Base-by-base conservation (phyloP, 2,113 vertebrate genomes). In the Phoenicopterus ruber region DNA sequence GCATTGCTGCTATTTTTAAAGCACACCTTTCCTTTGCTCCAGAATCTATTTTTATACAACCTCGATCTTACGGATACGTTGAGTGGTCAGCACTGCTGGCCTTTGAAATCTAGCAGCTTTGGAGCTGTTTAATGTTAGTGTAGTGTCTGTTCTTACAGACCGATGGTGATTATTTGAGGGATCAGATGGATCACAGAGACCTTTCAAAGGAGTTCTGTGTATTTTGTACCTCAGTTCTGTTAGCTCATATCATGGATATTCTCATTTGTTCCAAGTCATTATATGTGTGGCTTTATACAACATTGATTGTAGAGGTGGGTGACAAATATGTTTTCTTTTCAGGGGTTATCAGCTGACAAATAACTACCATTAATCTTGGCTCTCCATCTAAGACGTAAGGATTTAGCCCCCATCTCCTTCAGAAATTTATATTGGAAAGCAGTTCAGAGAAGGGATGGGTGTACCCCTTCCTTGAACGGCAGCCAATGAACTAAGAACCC, bases 281-380 rank as follows among this genome's bases (percentile, higher is more conserved):
- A 78, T 91, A 63, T 11, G n/a, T 13, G 1, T 29, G 63, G 59
- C 72, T 94, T 92, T 90, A 72, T 57, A 84, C 28, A 82, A 25
- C 79, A 93, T 32, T 77, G 67, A 94, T 57, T 90, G 80, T 24
- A 86, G 71, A 63, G 47, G 59, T 76, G 71, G 71, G 52, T 84
- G 90, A 93, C 73, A 97, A 90, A 88, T 72, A 90, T 3, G 18
- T 82, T 92, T 96, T 66, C 74, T 93, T 92, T 91, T 78, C 63
- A 81, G 76, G 81, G 59, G 71, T 77, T 96, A 90, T 88, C 93
- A 94, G 85, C 79, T 88, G 92, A 90, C 31, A 86, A 95, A 95
- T 83, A 96, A 90, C 50, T 47, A 88, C 63, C 26, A 95, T 88
- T 91, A 88, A 92, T 95, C 82, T 90, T 61, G 44, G 28, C 28